Base-by-base conservation (phyloP, 2,113 vertebrate genomes). In the Regulus satrapa region DNA sequence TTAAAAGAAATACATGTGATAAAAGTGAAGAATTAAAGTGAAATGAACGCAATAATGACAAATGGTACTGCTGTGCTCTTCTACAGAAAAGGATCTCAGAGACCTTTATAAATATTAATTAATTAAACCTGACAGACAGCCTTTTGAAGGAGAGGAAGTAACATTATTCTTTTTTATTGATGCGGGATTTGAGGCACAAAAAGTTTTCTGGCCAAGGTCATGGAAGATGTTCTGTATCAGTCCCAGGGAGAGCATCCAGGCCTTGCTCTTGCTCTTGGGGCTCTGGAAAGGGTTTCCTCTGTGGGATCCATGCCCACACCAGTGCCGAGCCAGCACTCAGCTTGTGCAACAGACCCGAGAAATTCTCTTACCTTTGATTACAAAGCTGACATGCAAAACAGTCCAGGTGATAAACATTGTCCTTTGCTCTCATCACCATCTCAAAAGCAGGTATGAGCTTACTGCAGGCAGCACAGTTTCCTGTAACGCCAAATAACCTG, bases 361-460 rank as follows among this genome's bases (percentile, higher is more conserved):
- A 89, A 54, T 64, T 89, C 67, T 97, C 98, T 98, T 97, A 99
- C 99, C 99, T 99, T 97, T 99, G 99, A 97, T 99, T 99, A 95
- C 99, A 99, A 97, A 99, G 99, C 96, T 99, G 99, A 97, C 99
- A 99, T 10, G 99, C 99, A 69, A 99, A 99, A 97, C 99, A 99
- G 98, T 99, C 99, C 98, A 99, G 98, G 98, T 99, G 99, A 98
- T 99, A 99, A 95, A 99, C 99, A 24, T 99, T 99, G 97, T 99
- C 99, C 98, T 99, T 99, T 76, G 99, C 99, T 38, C 99, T 98
- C 99, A 99, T 99, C 91, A 99, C 99, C 99, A 99, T 99, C 98
- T 99, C 99, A 85, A 99, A 99, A 93, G 99, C 99, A 34, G 99
- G 99, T 90, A 99, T 99, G 89, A 99, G 99, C 95, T 99, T 99